Conservation (phyloP, 2,888 invertebrate species). For the Sericinus montela region DNA sequence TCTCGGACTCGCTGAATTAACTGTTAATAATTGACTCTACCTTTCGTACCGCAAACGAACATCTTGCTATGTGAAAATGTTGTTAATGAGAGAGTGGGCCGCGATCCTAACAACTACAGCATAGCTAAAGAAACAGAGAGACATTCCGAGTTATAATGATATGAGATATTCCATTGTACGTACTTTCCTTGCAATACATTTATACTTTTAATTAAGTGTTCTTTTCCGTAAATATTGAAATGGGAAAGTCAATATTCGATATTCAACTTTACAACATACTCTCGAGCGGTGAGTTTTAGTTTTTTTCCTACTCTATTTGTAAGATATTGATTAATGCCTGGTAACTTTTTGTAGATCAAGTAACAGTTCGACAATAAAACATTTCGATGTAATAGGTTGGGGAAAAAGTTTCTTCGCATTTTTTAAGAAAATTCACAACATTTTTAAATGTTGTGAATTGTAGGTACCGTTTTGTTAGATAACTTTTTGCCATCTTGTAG, state of each 20-base stretch:
- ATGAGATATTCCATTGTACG: background rate
- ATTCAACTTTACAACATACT: too few species aligned
- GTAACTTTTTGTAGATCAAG: background rate
- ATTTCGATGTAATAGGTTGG: too few species aligned
- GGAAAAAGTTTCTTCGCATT: too few species aligned
- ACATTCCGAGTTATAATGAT: background rate
- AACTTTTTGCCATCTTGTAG: too few species aligned
- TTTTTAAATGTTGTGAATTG: too few species aligned
- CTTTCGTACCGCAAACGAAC: conserved; percentile 57
- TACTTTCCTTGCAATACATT: background rate
- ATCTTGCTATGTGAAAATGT: conserved; percentile 69
- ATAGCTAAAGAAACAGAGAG: conserved; percentile 45
- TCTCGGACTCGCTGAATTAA: conserved; percentile 60
- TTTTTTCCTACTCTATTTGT: background rate
- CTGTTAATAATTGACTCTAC: conserved; percentile 68
- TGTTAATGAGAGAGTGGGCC: conserved; percentile 64
- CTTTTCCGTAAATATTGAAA: too few species aligned
- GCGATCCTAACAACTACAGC: conserved; percentile 61
- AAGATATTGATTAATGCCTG: background rate
- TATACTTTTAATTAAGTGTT: background rate
- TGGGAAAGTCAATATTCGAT: too few species aligned
- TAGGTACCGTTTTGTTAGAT: too few species aligned
- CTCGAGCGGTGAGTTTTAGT: too few species aligned
- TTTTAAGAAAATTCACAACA: too few species aligned
- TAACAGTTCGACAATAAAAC: too few species aligned